Evolutionary conservation across 1,140 invertebrate genomes (phyloP).

Genomic region (Cotesia glomerata): DNA sequence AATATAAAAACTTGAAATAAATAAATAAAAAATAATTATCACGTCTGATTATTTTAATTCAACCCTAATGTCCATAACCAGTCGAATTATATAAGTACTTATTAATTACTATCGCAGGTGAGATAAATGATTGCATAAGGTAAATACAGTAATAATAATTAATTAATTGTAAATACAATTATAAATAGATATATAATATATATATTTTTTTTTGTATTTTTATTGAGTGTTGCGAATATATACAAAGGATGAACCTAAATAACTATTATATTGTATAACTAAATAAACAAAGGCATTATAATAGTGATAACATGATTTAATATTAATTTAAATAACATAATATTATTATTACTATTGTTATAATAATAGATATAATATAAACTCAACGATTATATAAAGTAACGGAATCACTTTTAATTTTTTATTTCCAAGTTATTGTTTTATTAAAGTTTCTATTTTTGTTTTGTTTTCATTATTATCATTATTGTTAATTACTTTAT

Average conservation of each 20-base stretch:
- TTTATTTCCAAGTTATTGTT: neutral
- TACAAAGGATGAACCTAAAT: constrained; percentile 61
- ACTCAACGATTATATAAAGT: neutral
- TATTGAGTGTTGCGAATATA: constrained; percentile 63
- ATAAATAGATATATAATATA: neutral
- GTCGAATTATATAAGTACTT: no score
- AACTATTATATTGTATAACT: constrained; percentile 60
- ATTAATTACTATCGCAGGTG: no score
- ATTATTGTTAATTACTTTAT: no score
- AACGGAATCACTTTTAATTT: neutral
- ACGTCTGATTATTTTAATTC: no score
- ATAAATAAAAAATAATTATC: neutral
- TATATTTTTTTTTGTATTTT: constrained; percentile 45
- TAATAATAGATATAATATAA: constrained; percentile 30
- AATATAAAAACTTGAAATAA: constrained; percentile 39
- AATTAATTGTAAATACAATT: constrained; percentile 1
- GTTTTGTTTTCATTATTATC: no score
- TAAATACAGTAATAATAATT: neutral
- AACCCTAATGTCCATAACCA: no score
- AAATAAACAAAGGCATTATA: constrained; percentile 62
- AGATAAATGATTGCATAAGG: neutral
- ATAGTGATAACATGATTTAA: constrained; percentile 58
- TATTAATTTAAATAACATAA: constrained; percentile 63
- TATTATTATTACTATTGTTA: constrained; percentile 42
- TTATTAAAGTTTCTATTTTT: no score